These are phyloP conservation scores for Trachelus troglodyta DNA, from an alignment of 2,888 invertebrate species.

Conservation along the genomic window DNA sequence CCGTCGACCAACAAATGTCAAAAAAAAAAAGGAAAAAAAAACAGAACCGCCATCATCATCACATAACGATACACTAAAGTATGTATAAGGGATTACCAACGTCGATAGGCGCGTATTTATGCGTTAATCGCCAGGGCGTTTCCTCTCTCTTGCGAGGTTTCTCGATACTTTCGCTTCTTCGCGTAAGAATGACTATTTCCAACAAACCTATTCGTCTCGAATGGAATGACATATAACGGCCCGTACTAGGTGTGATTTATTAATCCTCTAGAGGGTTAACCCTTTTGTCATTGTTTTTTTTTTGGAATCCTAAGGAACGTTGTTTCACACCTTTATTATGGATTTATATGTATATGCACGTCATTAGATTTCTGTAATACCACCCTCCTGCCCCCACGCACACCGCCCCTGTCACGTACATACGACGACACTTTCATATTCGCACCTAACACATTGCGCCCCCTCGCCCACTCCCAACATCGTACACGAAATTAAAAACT, in stretches of 20 bases:
- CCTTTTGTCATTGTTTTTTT: not conserved
- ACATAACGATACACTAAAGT: not conserved
- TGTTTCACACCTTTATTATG: slow-evolving; percentile 3
- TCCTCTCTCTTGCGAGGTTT: not conserved
- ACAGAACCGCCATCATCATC: slow-evolving; percentile 7
- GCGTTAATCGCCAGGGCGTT: not conserved
- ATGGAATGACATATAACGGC: not conserved
- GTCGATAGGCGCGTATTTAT: not conserved
- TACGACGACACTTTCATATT: not conserved
- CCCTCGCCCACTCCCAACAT: not conserved
- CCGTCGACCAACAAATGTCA: not conserved
- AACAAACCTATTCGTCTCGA: not conserved
- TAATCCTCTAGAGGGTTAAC: not conserved
- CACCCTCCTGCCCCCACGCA: not conserved
- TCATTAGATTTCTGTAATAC: slow-evolving; percentile 8
- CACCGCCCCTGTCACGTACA: not conserved
- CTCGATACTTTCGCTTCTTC: not conserved
- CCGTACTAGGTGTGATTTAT: not conserved
- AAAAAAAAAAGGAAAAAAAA: slow-evolving; percentile 3
- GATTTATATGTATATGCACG: slow-evolving; percentile 8
- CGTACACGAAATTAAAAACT: not conserved
- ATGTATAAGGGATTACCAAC: not conserved
- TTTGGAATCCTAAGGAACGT: not conserved
- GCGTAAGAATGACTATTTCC: not conserved
- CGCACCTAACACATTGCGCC: not conserved